Evolutionary conservation across 2,113 vertebrate genomes (phyloP).

Genomic region (Rhabdornis inornatus): DNA sequence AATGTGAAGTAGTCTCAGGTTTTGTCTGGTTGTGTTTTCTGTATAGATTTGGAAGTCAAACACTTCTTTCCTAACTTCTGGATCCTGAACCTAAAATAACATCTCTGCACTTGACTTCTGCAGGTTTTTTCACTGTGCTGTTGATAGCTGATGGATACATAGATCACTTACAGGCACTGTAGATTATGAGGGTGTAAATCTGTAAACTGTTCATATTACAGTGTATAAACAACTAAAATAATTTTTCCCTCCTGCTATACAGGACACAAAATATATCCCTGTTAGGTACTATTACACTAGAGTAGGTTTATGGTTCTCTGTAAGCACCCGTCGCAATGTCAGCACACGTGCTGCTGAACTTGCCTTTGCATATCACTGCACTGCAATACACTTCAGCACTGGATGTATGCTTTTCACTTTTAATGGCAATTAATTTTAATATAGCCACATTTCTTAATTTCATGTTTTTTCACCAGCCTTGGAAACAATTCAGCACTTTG

Average conservation of each 20-base stretch:
- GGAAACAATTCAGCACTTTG: background rate
- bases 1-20: background rate
- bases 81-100: background rate
- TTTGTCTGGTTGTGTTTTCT: background rate
- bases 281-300: background rate
- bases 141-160: background rate
- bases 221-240: background rate
- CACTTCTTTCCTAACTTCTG: background rate
- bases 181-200: background rate
- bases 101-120: background rate
- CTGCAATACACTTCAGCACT: background rate
- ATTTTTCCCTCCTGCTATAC: background rate
- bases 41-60: background rate
- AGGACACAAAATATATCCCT: background rate
- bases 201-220: background rate
- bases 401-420: background rate
- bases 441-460: background rate
- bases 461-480: background rate
- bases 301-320: background rate
- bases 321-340: background rate
- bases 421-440: background rate
- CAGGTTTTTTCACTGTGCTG: background rate
- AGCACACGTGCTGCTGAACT: background rate
- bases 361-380: background rate
- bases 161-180: background rate